Base-by-base conservation (phyloP, 1,140 invertebrate species). In the Lasaia peninsularis region DNA sequence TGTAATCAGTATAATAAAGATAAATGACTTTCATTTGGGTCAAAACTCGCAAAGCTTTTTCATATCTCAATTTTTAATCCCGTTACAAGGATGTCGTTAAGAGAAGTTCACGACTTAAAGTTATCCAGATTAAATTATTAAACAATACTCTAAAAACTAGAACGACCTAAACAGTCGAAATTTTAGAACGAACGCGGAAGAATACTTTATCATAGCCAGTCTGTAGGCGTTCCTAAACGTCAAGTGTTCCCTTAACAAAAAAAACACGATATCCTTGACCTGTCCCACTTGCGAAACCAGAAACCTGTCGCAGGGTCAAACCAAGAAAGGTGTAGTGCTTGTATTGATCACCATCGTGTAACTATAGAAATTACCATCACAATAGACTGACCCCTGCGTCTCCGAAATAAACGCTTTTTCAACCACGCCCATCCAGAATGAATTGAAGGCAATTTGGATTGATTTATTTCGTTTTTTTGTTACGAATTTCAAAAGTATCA, bases 351-450 rank as follows among this genome's bases (percentile, higher is more conserved):
- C 16, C 16, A 44, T 16, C 11, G 14, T 18, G 12, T 16, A 37
- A 10, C 40, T 44, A 44, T 44, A 20, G 40, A 44, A 18, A 44
- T 44, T 44, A 44, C 18, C 40, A 44, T 44, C 7, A 44, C 37
- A 44, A 44, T 44, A 44, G 37, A 44, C 14, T 44, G 37, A 44
- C 37, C 37, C 37, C 37, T 44, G 37, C 37, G 37, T 44, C 37
- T 44, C 37, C 14, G 37, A 44, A 40, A 40, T 44, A 44, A 44
- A 44, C 18, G 40, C 40, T 18, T 44, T 44, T 44, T 20, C 40
- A 44, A 44, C 18, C 18, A 44, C 40, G 40, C 40, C 40, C 40
- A 44, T 44, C 40, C 40, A 44, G 18, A 44, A 44, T 18, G 40
- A 8, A 44, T 44, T 44, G 40, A 18, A 18, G 40, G 40, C 40